Conservation (phyloP, 2,797 vertebrate genomes). For the Onychomys leucogaster region DNA sequence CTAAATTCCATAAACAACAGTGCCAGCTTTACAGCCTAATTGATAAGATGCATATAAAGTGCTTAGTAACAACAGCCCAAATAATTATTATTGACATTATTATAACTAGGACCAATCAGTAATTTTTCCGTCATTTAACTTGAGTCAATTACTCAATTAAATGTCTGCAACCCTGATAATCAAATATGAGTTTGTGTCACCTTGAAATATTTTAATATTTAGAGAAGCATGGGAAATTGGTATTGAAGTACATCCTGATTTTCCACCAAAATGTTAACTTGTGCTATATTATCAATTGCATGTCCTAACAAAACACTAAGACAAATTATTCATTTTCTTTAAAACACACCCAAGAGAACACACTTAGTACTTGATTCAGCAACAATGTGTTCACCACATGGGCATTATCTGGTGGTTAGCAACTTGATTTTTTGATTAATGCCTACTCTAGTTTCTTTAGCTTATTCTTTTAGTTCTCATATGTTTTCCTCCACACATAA, state of each 20-base stretch:
- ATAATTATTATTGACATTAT: neutral
- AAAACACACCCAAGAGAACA: conserved; percentile 39
- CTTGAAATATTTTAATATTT: conserved; percentile 46
- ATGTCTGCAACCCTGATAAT: conserved; percentile 48
- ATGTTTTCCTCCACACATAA: conserved; percentile 68
- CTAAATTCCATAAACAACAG: conserved; percentile 2
- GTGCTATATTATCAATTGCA: neutral
- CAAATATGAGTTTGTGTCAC: conserved; percentile 2
- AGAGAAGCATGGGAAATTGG: conserved; percentile 31
- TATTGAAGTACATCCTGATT: conserved; percentile 28
- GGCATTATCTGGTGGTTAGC: conserved; percentile 58
- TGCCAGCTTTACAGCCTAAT: neutral
- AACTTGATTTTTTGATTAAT: conserved; percentile 53
- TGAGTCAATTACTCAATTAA: conserved; percentile 38
- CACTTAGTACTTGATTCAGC: conserved; percentile 58
- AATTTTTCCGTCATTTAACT: conserved; percentile 11
- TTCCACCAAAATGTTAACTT: conserved; percentile 17
- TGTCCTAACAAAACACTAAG: conserved; percentile 50
- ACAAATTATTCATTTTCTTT: conserved; percentile 45
- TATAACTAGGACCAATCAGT: neutral
- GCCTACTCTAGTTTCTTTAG: conserved; percentile 39
- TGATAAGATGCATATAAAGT: neutral
- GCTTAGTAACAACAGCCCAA: neutral
- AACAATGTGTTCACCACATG: conserved; percentile 15
- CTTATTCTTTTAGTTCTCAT: conserved; percentile 58